Percentiles rank a stretch among this genome's conserved stretches.
Evolutionary conservation across 2,888 invertebrate genomes (phyloP).

Genomic region (Melikaiella ostensackeni): DNA sequence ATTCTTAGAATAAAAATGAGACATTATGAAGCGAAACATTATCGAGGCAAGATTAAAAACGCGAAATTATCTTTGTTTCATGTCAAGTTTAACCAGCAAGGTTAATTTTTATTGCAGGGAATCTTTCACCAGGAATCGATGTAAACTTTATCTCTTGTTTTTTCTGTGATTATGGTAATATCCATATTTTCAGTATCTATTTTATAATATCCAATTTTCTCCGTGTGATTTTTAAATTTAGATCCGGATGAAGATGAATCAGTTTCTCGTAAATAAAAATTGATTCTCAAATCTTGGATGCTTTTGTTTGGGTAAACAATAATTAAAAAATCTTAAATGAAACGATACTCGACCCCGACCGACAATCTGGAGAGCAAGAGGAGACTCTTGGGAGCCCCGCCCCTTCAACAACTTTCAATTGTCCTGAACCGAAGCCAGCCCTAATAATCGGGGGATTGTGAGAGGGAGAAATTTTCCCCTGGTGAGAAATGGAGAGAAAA

Average conservation of each 20-base stretch:
- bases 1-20: too few species aligned
- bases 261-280: not conserved
- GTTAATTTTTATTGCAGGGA: too few species aligned
- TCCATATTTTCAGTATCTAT: too few species aligned
- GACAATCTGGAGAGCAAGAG: conserved; percentile 29
- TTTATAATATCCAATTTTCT: too few species aligned
- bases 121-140: too few species aligned
- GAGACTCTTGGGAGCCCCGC: conserved; percentile 63
- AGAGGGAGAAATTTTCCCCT: conserved; percentile 61
- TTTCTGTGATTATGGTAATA: too few species aligned
- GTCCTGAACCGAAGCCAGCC: conserved; percentile 70
- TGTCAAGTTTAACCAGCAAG: too few species aligned
- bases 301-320: conserved; percentile 26
- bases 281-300: not conserved
- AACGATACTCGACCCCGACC: conserved; percentile 20
- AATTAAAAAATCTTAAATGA: conserved; percentile 29
- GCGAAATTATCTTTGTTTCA: too few species aligned
- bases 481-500: conserved; percentile 55
- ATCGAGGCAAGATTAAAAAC: too few species aligned
- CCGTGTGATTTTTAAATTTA: not conserved
- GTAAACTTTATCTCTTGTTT: too few species aligned
- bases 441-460: conserved; percentile 67
- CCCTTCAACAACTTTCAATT: conserved; percentile 70
- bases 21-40: too few species aligned
- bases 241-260: not conserved